Evolutionary conservation across 2,797 vertebrate species (phyloP), one percentile per base, ranked within the genome.

Genomic region (Gallinago nigripennis): DNA sequence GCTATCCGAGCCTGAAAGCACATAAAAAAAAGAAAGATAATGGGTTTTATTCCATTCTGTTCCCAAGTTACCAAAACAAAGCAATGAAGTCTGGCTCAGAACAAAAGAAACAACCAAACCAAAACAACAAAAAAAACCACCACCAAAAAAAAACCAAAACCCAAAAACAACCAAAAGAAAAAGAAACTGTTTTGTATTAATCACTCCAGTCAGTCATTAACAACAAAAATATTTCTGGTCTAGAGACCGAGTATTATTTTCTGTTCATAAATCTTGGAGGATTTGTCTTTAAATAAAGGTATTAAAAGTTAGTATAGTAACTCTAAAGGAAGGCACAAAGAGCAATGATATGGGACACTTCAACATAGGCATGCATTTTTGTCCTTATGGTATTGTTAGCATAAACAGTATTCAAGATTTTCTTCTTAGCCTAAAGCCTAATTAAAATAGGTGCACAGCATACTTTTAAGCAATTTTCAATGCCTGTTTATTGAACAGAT

Each of bases 1-100:
- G 99, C 99, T 98, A 99, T 99, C 96, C 99, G 99, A 88, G 99
- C 99, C 99, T 99, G 98, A 91, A 98, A 98, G 98, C n/a, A 98
- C 33, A 97, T 75, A 98, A 48, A 51, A 56, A 56, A 33, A 56
- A 21, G 39, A 35, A 25, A 68, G 23, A 41, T 25, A 70, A 50
- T 2, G 2, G 5, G 46, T 82, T 89, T 93, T 93, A 90, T 56
- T 88, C 35, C 43, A 20, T 66, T 70, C 48, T 75, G 45, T 64
- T 80, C 21, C 28, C 41, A 79, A 82, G 41, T 60, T 80, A 19
- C 23, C 45, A 79, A 82, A 80, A 78, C 12, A 72, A 89, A 89
- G 19, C 39, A 86, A 71, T 0, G 1, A 76, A 78, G 15, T 60
- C 30, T 86, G 18, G 5, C 16, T 41, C 1, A 5, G 8, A 86